These are phyloP conservation scores for Masnerella sp. DNA, from an alignment of 2,888 invertebrate species.

Conservation along the genomic window DNA sequence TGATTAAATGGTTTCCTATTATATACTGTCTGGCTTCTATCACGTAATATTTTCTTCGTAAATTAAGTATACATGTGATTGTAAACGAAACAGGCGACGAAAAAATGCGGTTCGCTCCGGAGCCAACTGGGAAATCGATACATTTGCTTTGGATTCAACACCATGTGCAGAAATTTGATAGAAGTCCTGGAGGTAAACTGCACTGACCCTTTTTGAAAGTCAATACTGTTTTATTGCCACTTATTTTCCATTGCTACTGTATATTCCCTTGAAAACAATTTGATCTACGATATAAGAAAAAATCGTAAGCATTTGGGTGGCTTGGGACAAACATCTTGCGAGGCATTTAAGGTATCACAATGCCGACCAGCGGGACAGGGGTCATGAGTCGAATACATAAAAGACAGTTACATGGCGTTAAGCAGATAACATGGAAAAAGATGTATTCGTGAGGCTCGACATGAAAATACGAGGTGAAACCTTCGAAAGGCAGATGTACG, in stretches of 20 bases:
- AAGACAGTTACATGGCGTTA: constrained; percentile 8
- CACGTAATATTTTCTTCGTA: no score
- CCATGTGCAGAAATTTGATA: constrained; percentile 1
- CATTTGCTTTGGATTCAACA: constrained; percentile 2
- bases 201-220: not conserved
- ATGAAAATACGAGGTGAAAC: not conserved
- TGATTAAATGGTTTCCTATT: no score
- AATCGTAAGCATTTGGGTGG: not conserved
- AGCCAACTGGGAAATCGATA: constrained; percentile 3
- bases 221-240: constrained; percentile 12
- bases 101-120: not conserved
- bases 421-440: constrained; percentile 5
- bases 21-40: no score
- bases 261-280: not conserved
- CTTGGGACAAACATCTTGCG: constrained; percentile 2
- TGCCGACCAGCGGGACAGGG: not conserved
- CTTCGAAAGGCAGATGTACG: not conserved
- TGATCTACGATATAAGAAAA: not conserved
- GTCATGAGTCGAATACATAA: constrained; percentile 16
- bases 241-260: not conserved
- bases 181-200: not conserved
- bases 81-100: not conserved
- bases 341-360: constrained; percentile 9
- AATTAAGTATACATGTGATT: no score
- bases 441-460: not conserved